A percentile compares a stretch with the other conserved stretches of the same genome.
Conservation (phyloP, 1,140 invertebrate species). For the Saccostrea glomerata region DNA sequence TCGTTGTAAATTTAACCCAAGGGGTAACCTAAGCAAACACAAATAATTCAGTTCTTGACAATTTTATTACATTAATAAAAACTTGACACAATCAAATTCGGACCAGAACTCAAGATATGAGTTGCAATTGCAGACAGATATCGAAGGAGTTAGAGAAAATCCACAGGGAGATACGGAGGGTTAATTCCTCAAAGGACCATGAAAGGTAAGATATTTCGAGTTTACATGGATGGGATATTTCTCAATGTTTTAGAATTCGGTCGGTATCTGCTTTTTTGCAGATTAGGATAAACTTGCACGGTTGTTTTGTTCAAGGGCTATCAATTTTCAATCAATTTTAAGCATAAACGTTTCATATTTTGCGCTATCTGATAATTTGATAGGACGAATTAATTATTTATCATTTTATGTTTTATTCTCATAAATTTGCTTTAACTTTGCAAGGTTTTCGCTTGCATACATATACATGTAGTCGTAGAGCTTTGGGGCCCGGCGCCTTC, state of each 20-base stretch:
- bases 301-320: neutral
- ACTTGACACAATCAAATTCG: constrained; percentile 15
- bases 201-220: neutral
- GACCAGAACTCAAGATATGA: neutral
- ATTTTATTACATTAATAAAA: constrained; percentile 39
- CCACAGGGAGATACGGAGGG: neutral
- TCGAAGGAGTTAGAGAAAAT: neutral
- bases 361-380: neutral
- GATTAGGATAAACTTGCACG: neutral
- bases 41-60: constrained; percentile 32
- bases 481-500: neutral
- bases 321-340: constrained; percentile 10
- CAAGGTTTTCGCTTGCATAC: neutral
- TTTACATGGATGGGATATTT: neutral
- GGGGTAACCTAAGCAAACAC: constrained; percentile 12
- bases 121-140: neutral
- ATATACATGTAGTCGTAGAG: neutral
- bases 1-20: constrained; percentile 27
- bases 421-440: neutral
- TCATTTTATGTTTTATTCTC: neutral
- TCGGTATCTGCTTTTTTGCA: neutral
- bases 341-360: constrained; percentile 4
- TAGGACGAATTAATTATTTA: neutral
- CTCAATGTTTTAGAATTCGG: neutral
- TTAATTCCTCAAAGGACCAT: neutral